Evolutionary conservation across 2,113 vertebrate species (phyloP).

Genomic region (Rhineura floridana): DNA sequence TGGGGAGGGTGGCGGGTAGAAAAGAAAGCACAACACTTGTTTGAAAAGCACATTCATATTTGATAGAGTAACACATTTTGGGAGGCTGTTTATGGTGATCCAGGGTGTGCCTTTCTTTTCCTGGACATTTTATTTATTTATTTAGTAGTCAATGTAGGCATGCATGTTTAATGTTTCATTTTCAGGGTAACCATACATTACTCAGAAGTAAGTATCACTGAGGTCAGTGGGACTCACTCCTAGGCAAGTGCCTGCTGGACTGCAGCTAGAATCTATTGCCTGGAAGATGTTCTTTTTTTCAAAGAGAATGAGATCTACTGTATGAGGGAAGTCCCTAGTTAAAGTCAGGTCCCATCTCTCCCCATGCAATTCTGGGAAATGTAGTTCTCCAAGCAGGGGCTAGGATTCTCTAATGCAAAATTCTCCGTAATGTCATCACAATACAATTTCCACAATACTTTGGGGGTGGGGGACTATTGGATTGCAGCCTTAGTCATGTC

Average conservation of each 20-base stretch:
- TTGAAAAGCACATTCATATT: conserved; percentile 72
- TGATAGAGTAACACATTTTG: conserved; percentile 73
- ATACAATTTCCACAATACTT: neutral
- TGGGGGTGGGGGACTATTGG: too few relatives aligned
- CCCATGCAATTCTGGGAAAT: neutral
- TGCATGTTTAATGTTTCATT: conserved; percentile 21
- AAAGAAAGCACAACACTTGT: conserved; percentile 51
- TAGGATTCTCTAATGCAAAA: neutral
- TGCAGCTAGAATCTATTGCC: neutral
- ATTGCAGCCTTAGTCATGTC: too few relatives aligned
- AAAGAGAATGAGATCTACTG: neutral
- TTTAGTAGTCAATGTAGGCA: too few relatives aligned
- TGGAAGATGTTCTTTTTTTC: neutral
- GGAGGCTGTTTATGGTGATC: conserved; percentile 67
- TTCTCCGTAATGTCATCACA: neutral
- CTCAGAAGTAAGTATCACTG: neutral
- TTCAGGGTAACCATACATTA: too few relatives aligned
- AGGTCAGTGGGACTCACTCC: neutral
- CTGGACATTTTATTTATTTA: conserved; percentile 41
- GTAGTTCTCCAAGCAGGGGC: neutral
- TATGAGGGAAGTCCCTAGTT: neutral
- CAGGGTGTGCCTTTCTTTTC: conserved; percentile 53
- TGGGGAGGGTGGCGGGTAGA: conserved; percentile 30
- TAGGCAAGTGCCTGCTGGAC: neutral
- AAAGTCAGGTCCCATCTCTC: neutral